Evolutionary conservation across 2,888 invertebrate genomes (phyloP), one percentile per base, ranked within the genome.

Genomic region (Meghimatium bilineatum): DNA sequence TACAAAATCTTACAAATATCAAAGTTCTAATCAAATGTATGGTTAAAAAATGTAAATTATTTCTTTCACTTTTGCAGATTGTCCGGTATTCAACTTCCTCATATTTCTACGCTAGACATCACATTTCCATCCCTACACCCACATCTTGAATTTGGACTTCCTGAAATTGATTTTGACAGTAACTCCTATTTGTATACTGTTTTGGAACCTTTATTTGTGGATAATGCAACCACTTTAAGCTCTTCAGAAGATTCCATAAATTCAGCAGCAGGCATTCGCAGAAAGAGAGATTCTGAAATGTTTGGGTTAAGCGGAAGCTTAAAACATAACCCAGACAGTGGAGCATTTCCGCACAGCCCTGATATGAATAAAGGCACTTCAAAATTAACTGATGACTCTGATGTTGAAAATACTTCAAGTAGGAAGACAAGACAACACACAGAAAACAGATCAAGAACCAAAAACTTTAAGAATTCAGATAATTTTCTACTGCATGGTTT

Each of bases 61-160:
- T 44, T 5, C 12, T 12, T 44, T 44, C 44, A 44, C 44, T 44
- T 12, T 26, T 49, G 10, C 80, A 84, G 84, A 38, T 66, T 84
- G 29, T 66, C 72, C 32, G 66, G 75, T n/a, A 69, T 84, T 29
- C 36, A 32, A 17, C 23, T 44, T n/a, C 84, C 84, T 49, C 56
- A 74, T 38, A 63, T 84, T n/a, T 76, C 84, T 0, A 56, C 71
- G 26, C 60, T 80, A 12, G 80, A 84, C 34, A 12, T 84, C 44
- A 76, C 75, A 20, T 84, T 84, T 66, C 84, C 84, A 20, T 69
- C 80, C 10, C 67, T 79, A 10, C 36, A 56, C 17, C 80, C 80
- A 20, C 56, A 76, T 38, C 26, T 80, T 34, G 5, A 49, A 8
- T 44, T 66, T 36, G 66, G 34, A 49, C 66, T 66, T 26, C 80